A percentile compares a stretch with the other conserved stretches of the same genome.
These are phyloP conservation scores for Mycogona germanica DNA, from an alignment of 2,888 invertebrate species.

Conservation along the genomic window DNA sequence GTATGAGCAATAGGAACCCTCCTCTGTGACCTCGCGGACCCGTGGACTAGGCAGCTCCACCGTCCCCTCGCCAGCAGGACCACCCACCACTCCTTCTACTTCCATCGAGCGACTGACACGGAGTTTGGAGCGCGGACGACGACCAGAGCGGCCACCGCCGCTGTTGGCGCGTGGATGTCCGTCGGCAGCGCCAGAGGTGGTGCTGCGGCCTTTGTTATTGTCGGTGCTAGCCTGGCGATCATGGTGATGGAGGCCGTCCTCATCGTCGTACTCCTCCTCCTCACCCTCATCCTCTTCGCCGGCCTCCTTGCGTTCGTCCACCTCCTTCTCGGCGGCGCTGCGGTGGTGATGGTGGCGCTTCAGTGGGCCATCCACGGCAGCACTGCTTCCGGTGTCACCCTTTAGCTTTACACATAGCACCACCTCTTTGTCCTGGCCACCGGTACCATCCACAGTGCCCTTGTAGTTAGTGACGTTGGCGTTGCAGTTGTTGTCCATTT, in stretches of 20 bases:
- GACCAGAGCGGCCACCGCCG: constrained; percentile 9
- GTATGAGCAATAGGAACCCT: constrained; percentile 20
- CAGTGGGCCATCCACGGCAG: not conserved
- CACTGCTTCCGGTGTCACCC: not conserved
- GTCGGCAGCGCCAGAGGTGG: not conserved
- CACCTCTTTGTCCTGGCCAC: constrained; percentile 13
- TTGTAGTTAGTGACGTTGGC: constrained; percentile 23
- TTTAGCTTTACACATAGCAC: constrained; percentile 5
- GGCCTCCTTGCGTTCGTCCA: constrained; percentile 27
- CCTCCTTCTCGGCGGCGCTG: constrained; percentile 27
- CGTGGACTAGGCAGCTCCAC: constrained; percentile 31
- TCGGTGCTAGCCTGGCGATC: constrained; percentile 27
- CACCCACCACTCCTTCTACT: constrained; percentile 25
- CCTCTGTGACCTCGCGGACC: constrained; percentile 28
- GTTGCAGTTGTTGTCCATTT: constrained; percentile 24
- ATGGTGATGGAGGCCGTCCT: constrained; percentile 43
- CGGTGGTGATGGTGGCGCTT: not conserved
- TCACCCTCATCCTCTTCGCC: constrained; percentile 21
- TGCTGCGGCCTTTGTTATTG: not conserved
- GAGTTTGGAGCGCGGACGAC: constrained; percentile 16
- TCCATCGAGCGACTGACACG: constrained; percentile 16
- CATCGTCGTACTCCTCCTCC: constrained; percentile 29
- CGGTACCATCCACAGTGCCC: not conserved
- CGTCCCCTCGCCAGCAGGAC: constrained; percentile 26
- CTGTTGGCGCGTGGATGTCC: constrained; percentile 2